phyloP scores from a whole-genome alignment of 2,888 invertebrate genomes.

The Calameuta pallipes region DNA sequence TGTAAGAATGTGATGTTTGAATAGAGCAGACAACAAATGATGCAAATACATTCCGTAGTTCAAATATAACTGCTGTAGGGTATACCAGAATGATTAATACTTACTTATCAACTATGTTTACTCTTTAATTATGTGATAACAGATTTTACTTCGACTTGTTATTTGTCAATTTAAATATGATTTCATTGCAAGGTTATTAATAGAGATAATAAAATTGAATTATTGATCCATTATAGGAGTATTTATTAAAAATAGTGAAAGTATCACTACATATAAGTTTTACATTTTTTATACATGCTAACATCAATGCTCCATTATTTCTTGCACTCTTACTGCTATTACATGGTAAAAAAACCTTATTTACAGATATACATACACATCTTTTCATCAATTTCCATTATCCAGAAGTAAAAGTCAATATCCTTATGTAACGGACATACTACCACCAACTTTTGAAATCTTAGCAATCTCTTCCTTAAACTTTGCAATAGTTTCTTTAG shows the following conservation, averaged over 20 bases:
- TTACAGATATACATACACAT: not conserved
- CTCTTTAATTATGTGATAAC: not conserved
- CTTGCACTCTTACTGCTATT: not conserved
- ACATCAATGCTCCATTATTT: not conserved
- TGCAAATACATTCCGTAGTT: not conserved
- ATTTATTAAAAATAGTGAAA: not conserved
- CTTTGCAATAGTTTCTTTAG: constrained; percentile 86
- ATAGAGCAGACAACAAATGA: not conserved
- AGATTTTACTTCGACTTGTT: not conserved
- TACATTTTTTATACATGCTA: not conserved
- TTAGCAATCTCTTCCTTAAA: constrained; percentile 82
- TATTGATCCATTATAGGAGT: not conserved
- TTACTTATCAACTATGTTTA: not conserved
- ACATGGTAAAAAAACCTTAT: not conserved
- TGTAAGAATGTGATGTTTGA: too few relatives aligned
- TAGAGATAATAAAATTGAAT: not conserved
- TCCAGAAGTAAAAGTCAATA: not conserved
- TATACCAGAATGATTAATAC: not conserved
- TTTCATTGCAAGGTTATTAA: not conserved
- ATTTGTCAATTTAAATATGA: not conserved
- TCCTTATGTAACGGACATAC: constrained; percentile 40
- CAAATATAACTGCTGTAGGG: not conserved
- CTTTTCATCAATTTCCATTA: not conserved
- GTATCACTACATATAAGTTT: not conserved
- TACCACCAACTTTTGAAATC: constrained; percentile 55